phyloP scores from a whole-genome alignment of 2,888 invertebrate genomes.

The Drosophila paracracens region DNA sequence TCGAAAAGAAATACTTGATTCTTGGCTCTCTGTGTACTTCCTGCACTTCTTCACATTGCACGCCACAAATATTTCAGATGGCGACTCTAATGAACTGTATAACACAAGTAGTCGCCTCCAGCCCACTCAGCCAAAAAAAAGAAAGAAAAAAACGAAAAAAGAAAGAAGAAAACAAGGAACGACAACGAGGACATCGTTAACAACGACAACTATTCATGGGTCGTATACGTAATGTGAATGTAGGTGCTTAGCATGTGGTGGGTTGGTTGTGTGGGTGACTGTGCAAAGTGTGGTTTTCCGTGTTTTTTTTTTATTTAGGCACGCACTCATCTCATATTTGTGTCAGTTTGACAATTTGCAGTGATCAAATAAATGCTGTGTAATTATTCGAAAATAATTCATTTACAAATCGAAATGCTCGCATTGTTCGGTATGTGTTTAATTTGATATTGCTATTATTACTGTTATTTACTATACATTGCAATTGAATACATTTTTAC shows the following conservation, averaged over 20 bases:
- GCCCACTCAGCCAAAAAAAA: slow-evolving; percentile 10
- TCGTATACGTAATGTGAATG: slow-evolving; percentile 73
- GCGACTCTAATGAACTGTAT: slow-evolving; percentile 67
- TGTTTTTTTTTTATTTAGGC: not conserved
- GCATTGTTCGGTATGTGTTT: slow-evolving; percentile 1
- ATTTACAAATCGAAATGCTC: not conserved
- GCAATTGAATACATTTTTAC: slow-evolving; percentile 23
- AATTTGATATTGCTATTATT: slow-evolving; percentile 4
- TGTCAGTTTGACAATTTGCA: not conserved
- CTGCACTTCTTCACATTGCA: slow-evolving; percentile 62
- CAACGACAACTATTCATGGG: slow-evolving; percentile 70
- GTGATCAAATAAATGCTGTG: slow-evolving; percentile 1
- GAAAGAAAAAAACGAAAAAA: slow-evolving; percentile 2
- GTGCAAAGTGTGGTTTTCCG: not conserved
- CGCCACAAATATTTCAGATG: slow-evolving; percentile 62
- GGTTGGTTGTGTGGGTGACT: not conserved
- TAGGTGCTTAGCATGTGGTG: slow-evolving; percentile 17
- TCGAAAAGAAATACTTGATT: not conserved
- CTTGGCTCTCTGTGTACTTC: slow-evolving; percentile 34
- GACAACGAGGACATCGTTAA: slow-evolving; percentile 62
- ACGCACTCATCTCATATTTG: not conserved
- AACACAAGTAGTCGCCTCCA: slow-evolving; percentile 11
- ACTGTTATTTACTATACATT: not conserved
- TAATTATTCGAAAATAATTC: not conserved
- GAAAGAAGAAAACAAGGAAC: slow-evolving; percentile 15